phyloP scores from a whole-genome alignment of 2,113 vertebrate genomes.

The Lagopus leucura region DNA sequence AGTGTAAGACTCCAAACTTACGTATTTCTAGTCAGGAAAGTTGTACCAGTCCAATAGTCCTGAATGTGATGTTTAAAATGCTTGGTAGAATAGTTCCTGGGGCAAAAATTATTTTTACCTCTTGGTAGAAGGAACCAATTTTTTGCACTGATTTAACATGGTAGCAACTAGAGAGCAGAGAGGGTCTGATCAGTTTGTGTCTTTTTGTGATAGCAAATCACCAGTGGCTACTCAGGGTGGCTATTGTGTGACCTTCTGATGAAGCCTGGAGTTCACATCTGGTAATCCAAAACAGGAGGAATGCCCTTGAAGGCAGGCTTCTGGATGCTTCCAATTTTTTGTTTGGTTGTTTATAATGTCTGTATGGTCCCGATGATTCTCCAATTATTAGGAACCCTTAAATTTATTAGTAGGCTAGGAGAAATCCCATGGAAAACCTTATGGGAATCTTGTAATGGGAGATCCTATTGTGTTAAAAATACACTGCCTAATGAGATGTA shows the following conservation, averaged over 20 bases:
- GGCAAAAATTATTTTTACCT: not conserved
- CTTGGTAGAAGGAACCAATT: not conserved
- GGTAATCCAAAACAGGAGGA: not conserved
- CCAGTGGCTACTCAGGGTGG: not conserved
- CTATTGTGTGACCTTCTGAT: not conserved
- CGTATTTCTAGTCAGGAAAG: not conserved
- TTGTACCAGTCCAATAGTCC: not conserved
- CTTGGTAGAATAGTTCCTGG: not conserved
- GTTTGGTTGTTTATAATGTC: not conserved
- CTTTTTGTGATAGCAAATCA: not conserved
- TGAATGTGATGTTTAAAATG: not conserved
- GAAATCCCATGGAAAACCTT: not conserved
- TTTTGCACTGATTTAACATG: not conserved
- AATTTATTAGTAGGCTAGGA: not conserved
- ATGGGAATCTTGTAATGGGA: not conserved
- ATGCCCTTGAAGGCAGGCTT: not conserved
- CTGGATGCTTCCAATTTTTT: not conserved
- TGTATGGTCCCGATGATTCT: not conserved
- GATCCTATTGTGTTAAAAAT: conserved; percentile 27
- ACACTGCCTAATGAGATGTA: not conserved
- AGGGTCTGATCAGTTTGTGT: not conserved
- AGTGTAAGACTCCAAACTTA: not conserved
- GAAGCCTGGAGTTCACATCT: not conserved
- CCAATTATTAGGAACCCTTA: not conserved
- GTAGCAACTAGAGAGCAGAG: not conserved